Conservation (phyloP, 2,797 vertebrate species). For the Eleutherodactylus coqui region DNA sequence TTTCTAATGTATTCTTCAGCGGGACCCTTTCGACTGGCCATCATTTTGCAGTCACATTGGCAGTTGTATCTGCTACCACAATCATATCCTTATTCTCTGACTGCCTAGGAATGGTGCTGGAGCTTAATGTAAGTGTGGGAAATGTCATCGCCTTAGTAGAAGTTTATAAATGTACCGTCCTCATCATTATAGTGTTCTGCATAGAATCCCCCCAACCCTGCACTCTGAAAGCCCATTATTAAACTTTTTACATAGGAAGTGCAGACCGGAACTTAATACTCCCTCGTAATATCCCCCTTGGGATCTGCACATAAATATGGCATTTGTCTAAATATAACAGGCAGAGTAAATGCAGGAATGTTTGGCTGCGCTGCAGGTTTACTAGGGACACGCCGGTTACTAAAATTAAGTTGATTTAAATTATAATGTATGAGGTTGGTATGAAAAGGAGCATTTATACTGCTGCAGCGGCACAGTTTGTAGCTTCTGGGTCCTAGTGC, state of each 20-base stretch:
- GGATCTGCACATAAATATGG: not conserved
- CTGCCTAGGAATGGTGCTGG: constrained; percentile 92
- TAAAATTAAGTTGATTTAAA: constrained; percentile 7
- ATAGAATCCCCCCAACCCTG: too few relatives aligned
- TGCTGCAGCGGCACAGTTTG: not conserved
- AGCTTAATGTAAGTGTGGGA: constrained; percentile 87
- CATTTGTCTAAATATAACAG: constrained; percentile 52
- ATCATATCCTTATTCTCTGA: constrained; percentile 84
- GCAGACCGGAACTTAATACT: not conserved
- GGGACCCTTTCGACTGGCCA: constrained; percentile 79
- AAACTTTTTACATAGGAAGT: not conserved
- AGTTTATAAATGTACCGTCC: not conserved
- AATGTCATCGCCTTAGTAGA: too few relatives aligned
- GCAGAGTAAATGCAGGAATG: constrained; percentile 24
- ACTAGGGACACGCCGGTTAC: not conserved
- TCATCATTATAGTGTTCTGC: too few relatives aligned
- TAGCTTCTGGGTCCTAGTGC: not conserved
- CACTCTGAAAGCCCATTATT: too few relatives aligned
- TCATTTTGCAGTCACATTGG: constrained; percentile 81
- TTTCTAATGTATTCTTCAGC: constrained; percentile 85
- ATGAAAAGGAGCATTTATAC: constrained; percentile 1
- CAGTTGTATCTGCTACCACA: constrained; percentile 81
- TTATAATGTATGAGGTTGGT: not conserved
- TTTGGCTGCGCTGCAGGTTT: not conserved
- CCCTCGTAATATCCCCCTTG: constrained; percentile 5